A percentile compares a stretch with the other conserved stretches of the same genome.
These are phyloP conservation scores for Misgurnus anguillicaudatus DNA, from an alignment of 2,113 vertebrate species.

Conservation along the genomic window DNA sequence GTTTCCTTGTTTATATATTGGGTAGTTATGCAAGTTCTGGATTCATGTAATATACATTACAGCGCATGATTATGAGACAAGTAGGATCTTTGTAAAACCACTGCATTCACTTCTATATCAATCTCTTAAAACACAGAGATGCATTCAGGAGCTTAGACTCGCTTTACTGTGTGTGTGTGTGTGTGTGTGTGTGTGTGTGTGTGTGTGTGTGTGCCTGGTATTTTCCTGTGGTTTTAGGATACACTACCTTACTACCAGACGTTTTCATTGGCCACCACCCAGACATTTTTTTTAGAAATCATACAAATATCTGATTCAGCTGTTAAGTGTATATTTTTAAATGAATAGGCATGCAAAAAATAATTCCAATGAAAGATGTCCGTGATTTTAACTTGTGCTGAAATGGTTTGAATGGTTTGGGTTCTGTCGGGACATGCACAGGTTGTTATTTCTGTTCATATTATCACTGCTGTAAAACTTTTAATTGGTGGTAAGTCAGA, in stretches of 20 bases:
- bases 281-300: conserved; percentile 41
- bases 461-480: not conserved
- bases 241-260: not conserved
- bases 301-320: not conserved
- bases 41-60: too few species aligned
- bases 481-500: conserved; percentile 1
- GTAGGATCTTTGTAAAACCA: not conserved
- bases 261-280: conserved; percentile 61
- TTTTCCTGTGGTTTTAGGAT: conserved; percentile 10
- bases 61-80: not conserved
- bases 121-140: conserved; percentile 53
- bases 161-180: too few species aligned
- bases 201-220: not conserved
- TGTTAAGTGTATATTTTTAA: not conserved
- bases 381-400: too few species aligned
- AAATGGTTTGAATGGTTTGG: too few species aligned
- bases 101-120: not conserved
- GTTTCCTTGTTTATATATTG: not conserved
- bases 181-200: too few species aligned
- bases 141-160: conserved; percentile 58
- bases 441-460: not conserved
- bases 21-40: not conserved
- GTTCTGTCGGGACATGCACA: not conserved
- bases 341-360: not conserved
- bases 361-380: not conserved